Percentiles rank a stretch among this genome's conserved stretches.
phyloP scores from a whole-genome alignment of 1,140 invertebrate species.

The Drosophila pectinifera region DNA sequence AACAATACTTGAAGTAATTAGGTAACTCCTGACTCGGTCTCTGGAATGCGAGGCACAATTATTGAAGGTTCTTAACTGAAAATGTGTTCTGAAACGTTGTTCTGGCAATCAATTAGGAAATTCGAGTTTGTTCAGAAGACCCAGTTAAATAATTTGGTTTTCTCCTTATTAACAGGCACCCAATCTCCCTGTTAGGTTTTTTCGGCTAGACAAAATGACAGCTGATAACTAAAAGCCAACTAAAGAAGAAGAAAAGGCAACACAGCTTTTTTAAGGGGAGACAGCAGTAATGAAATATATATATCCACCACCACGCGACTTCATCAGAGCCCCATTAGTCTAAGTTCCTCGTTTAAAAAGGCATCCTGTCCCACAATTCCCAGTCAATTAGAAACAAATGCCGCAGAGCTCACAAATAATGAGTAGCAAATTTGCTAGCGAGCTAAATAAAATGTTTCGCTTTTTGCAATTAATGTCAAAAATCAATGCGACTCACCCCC shows the following conservation, averaged over 20 bases:
- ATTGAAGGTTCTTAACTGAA: background rate
- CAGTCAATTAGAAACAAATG: constrained; percentile 47
- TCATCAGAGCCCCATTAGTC: constrained; percentile 40
- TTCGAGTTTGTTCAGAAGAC: no score
- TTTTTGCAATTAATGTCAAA: constrained; percentile 57
- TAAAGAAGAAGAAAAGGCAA: no score
- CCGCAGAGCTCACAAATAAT: constrained; percentile 40
- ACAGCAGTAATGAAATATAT: no score
- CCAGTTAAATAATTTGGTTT: no score
- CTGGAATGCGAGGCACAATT: background rate
- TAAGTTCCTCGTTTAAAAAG: constrained; percentile 1
- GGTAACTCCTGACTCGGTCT: background rate
- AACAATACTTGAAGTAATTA: constrained; percentile 11
- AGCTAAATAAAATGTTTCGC: constrained; percentile 36
- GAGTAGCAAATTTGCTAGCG: constrained; percentile 35
- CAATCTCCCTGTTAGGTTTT: no score
- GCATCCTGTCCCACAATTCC: constrained; percentile 9
- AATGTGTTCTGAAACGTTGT: background rate
- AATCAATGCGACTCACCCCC: constrained; percentile 60
- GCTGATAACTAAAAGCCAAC: no score
- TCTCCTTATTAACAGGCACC: no score
- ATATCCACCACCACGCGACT: no score
- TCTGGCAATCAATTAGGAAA: background rate
- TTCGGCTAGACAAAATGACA: no score
- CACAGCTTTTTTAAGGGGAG: no score